Evolutionary conservation across 2,113 vertebrate genomes (phyloP).

Genomic region (Cariama cristata): DNA sequence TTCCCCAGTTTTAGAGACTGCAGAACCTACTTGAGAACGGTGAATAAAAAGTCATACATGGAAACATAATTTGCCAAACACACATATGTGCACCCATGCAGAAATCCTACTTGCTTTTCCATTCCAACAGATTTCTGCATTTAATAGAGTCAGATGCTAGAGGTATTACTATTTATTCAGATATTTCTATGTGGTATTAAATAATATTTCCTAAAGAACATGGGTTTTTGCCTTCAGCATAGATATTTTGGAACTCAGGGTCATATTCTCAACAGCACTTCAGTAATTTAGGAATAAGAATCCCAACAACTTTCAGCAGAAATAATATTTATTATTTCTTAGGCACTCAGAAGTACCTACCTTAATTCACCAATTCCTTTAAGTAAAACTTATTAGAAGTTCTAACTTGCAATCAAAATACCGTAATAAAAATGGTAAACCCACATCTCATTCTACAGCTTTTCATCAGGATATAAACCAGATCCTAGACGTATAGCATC

Average conservation of each 20-base stretch:
- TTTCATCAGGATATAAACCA: not conserved
- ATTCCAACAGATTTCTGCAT: not conserved
- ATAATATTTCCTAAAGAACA: not conserved
- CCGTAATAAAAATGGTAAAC: not conserved
- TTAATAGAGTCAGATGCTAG: not conserved
- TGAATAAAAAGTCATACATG: not conserved
- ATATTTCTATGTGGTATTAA: not conserved
- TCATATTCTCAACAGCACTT: not conserved
- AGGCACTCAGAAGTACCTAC: not conserved
- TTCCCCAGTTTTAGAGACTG: not conserved
- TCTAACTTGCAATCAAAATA: not conserved
- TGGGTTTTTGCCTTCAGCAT: not conserved
- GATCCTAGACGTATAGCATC: not conserved
- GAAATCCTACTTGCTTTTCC: not conserved
- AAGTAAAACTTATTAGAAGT: not conserved
- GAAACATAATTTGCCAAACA: not conserved
- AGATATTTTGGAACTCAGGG: not conserved
- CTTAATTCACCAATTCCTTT: not conserved
- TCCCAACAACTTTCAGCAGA: not conserved
- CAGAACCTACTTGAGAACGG: not conserved
- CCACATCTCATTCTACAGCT: constrained; percentile 18
- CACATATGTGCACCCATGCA: rapidly evolving
- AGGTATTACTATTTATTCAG: not conserved
- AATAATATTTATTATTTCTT: not conserved
- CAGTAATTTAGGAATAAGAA: not conserved